Evolutionary conservation across 2,888 invertebrate genomes (phyloP).

Genomic region (Scaeva pyrastri): DNA sequence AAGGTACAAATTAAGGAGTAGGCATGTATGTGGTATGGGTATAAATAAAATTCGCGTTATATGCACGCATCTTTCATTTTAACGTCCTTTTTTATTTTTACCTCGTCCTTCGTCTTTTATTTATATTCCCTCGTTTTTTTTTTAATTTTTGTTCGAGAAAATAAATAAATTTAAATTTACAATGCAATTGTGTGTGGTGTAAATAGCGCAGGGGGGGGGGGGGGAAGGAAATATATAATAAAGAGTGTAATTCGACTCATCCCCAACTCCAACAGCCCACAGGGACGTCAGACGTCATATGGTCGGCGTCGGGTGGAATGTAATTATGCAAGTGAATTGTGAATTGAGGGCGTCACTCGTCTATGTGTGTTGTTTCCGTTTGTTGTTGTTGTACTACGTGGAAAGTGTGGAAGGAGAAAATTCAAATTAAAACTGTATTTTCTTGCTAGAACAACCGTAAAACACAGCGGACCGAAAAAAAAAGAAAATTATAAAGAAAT

Average conservation of each 20-base stretch:
- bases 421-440: conserved; percentile 68
- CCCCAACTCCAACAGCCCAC: conserved; percentile 1
- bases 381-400: neutral
- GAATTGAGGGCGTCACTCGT: conserved; percentile 32
- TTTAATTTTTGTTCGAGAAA: conserved; percentile 46
- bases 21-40: too few species aligned
- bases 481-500: conserved; percentile 37
- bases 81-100: neutral
- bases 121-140: conserved; percentile 7
- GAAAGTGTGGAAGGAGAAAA: conserved; percentile 12
- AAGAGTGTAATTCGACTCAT: neutral
- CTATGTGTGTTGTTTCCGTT: neutral
- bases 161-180: conserved; percentile 74
- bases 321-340: conserved; percentile 63
- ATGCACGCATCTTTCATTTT: conserved; percentile 72
- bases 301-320: conserved; percentile 61
- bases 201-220: too few species aligned
- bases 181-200: conserved; percentile 55
- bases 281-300: conserved; percentile 70
- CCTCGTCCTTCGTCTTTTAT: conserved; percentile 33
- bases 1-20: conserved; percentile 68
- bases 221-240: neutral
- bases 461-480: conserved; percentile 21
- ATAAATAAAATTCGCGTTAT: conserved; percentile 68
- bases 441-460: conserved; percentile 19